phyloP scores from a whole-genome alignment of 2,113 vertebrate genomes.

The Phylloscopus whistleri region DNA sequence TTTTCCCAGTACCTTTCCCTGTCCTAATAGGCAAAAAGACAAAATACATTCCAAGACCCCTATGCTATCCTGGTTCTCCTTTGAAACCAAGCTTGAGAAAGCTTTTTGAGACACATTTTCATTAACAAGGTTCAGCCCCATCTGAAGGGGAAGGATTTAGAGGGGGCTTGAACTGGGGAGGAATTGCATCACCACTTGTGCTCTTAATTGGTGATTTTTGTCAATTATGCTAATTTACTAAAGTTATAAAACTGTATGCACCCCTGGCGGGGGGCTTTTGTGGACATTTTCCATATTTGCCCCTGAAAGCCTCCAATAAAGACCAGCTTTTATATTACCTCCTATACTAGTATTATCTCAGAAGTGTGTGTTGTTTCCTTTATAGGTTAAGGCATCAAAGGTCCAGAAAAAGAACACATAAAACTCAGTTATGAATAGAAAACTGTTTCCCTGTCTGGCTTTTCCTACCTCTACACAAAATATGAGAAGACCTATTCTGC shows the following conservation, averaged over 20 bases:
- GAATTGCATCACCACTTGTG: not conserved
- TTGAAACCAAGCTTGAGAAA: not conserved
- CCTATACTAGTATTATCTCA: not conserved
- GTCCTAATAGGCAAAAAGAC: not conserved
- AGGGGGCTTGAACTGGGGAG: not conserved
- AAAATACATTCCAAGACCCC: not conserved
- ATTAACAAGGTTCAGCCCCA: not conserved
- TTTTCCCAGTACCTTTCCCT: not conserved
- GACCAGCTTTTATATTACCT: not conserved
- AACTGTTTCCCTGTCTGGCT: not conserved
- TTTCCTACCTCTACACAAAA: not conserved
- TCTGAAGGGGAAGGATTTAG: not conserved
- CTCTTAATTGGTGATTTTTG: not conserved
- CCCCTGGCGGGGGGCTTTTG: not conserved
- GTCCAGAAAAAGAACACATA: not conserved
- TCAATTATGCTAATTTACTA: not conserved
- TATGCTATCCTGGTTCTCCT: not conserved
- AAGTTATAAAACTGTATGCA: not conserved
- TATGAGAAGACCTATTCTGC: not conserved
- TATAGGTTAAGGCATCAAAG: not conserved
- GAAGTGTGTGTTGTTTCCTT: not conserved
- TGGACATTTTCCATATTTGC: not conserved
- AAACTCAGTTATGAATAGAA: not conserved
- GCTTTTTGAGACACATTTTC: not conserved
- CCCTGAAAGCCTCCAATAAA: not conserved